phyloP scores from a whole-genome alignment of 2,113 vertebrate species.

The Ia io region DNA sequence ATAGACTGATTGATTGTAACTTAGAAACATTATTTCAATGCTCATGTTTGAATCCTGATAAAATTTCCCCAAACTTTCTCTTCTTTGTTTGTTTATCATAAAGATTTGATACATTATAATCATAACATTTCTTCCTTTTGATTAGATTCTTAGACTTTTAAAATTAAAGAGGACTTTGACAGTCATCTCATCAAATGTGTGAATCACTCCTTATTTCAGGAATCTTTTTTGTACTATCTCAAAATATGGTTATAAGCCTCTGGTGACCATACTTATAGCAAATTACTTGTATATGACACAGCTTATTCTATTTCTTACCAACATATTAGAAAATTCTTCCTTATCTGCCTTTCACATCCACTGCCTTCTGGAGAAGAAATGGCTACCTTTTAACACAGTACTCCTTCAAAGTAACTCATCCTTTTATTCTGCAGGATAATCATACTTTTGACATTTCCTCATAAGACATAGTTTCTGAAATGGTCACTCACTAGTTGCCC shows the following conservation, averaged over 20 bases:
- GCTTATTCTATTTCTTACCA: not conserved
- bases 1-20: not conserved
- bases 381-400: not conserved
- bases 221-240: not conserved
- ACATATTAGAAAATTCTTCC: not conserved
- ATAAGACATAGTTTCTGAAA: not conserved
- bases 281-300: not conserved
- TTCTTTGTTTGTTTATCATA: not conserved
- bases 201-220: not conserved
- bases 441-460: conserved; percentile 7
- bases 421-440: not conserved
- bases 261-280: not conserved
- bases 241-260: not conserved
- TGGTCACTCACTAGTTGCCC: not conserved
- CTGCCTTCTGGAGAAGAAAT: not conserved
- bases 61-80: not conserved
- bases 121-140: not conserved
- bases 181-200: not conserved
- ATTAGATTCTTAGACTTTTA: not conserved
- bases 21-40: not conserved
- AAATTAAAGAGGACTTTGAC: not conserved
- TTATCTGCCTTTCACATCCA: not conserved
- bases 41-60: not conserved
- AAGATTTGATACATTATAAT: not conserved
- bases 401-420: not conserved